Conservation (phyloP, 2,888 invertebrate genomes). For the Chloroclysta siterata region DNA sequence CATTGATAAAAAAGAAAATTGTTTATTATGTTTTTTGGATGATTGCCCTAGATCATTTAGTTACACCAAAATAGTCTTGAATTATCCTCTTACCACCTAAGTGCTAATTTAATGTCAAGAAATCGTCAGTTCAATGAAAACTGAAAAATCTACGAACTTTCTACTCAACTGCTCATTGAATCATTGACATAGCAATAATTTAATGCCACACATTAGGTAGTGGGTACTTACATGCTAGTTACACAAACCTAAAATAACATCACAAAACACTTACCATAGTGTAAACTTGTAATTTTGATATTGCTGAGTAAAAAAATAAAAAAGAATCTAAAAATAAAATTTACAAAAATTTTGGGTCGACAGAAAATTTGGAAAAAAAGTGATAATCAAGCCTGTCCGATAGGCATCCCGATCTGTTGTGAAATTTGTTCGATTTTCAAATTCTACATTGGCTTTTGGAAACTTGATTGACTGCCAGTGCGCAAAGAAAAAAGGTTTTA, state of each 20-base stretch:
- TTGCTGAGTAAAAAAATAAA: slow-evolving; percentile 56
- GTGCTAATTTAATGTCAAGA: too few relatives aligned
- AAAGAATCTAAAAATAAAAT: slow-evolving; percentile 60
- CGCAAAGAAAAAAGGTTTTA: slow-evolving; percentile 28
- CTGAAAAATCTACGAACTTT: neutral
- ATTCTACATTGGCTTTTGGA: slow-evolving; percentile 38
- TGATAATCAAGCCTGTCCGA: slow-evolving; percentile 70
- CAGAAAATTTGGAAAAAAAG: slow-evolving; percentile 75
- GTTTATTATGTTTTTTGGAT: too few relatives aligned
- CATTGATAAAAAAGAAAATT: neutral
- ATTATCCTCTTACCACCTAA: too few relatives aligned
- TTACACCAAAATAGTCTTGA: too few relatives aligned
- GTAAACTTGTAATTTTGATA: slow-evolving; percentile 70
- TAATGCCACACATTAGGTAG: too few relatives aligned
- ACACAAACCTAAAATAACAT: neutral
- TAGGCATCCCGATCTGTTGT: slow-evolving; percentile 69
- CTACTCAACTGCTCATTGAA: neutral
- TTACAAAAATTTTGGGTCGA: slow-evolving; percentile 71
- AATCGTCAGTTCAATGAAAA: neutral
- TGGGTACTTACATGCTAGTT: slow-evolving; percentile 3
- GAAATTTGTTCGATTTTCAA: slow-evolving; percentile 66
- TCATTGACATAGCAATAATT: too few relatives aligned
- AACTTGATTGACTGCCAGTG: slow-evolving; percentile 44
- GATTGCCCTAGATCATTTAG: too few relatives aligned
- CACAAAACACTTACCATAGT: slow-evolving; percentile 73